These are phyloP conservation scores for Andrena camellia DNA, from an alignment of 2,888 invertebrate genomes.

Conservation along the genomic window DNA sequence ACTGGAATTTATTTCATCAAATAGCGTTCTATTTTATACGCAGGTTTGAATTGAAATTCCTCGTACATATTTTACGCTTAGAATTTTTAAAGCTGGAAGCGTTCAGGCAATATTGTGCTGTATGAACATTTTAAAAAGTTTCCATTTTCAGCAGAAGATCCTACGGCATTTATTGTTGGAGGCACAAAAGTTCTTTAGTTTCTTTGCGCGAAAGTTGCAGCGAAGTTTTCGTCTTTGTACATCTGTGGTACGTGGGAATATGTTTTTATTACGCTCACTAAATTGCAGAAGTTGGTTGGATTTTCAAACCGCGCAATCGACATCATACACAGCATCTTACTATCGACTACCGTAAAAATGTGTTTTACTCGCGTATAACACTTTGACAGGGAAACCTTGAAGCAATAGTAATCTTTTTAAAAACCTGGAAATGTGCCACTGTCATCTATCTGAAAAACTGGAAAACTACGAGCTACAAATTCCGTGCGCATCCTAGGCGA, in stretches of 20 bases:
- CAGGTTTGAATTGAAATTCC: too few species aligned
- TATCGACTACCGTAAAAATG: neutral
- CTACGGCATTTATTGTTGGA: slow-evolving; percentile 3
- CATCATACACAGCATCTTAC: neutral
- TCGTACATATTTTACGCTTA: too few species aligned
- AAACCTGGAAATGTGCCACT: neutral
- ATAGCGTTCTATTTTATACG: too few species aligned
- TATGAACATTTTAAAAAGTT: slow-evolving; percentile 4
- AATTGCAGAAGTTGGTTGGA: neutral
- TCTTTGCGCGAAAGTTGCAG: neutral
- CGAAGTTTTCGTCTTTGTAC: slow-evolving; percentile 3
- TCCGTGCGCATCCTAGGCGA: neutral
- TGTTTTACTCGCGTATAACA: too few species aligned
- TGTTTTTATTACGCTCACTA: neutral
- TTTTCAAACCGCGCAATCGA: neutral
- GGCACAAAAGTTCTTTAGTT: neutral
- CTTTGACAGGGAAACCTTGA: neutral
- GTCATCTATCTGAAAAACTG: neutral
- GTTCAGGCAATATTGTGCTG: neutral
- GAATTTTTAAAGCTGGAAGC: neutral
- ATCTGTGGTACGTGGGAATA: neutral
- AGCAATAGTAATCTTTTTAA: slow-evolving; percentile 1
- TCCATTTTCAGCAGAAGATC: neutral
- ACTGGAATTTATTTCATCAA: too few species aligned
- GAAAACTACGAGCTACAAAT: neutral